These are phyloP conservation scores for Montipora sp. DNA, from an alignment of 64 coral and sea anemone genomes.

Conservation along the genomic window DNA sequence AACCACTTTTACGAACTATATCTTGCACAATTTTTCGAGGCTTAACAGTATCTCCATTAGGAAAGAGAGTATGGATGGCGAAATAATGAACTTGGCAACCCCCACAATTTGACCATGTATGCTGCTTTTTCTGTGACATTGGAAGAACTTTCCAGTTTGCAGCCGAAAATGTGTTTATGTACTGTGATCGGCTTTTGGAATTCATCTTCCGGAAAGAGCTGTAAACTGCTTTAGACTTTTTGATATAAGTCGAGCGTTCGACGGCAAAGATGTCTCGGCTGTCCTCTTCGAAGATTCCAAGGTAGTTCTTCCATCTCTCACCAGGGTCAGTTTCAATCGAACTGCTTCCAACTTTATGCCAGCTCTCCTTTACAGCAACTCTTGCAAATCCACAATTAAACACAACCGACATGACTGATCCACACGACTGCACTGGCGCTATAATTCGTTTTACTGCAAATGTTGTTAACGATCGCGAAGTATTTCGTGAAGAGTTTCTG, in stretches of 20 bases:
- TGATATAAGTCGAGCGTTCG: background rate
- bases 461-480: background rate
- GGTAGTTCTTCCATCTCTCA: constrained; percentile 6
- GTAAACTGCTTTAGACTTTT: background rate
- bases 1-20: background rate
- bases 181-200: background rate
- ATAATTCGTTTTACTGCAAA: too few species aligned
- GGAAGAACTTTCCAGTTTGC: constrained; percentile 13
- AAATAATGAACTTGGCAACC: background rate
- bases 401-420: background rate
- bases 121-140: background rate
- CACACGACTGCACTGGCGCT: background rate
- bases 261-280: background rate
- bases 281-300: background rate
- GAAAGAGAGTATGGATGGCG: background rate
- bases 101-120: background rate
- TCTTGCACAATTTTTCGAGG: background rate
- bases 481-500: too few species aligned
- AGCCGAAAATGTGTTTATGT: background rate
- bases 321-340: constrained; percentile 8
- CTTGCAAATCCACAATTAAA: constrained; percentile 1
- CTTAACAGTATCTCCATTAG: background rate
- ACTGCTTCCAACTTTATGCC: background rate
- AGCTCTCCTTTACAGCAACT: background rate
- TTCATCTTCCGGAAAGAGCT: constrained; percentile 15